These are phyloP conservation scores for Megaptera novaeangliae DNA, from an alignment of 2,113 vertebrate genomes.

Conservation along the genomic window DNA sequence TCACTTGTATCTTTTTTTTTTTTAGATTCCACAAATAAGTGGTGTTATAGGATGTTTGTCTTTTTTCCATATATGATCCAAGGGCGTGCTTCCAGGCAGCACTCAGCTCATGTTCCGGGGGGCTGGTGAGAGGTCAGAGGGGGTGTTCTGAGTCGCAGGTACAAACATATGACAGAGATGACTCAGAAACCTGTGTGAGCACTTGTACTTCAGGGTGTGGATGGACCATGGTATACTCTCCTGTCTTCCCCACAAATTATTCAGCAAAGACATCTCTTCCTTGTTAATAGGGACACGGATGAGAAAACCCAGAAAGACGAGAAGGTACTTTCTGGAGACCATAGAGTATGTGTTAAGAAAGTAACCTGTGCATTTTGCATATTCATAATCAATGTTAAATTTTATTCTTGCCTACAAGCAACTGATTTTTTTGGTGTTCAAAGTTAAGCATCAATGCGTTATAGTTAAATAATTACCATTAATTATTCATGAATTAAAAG, in stretches of 20 bases:
- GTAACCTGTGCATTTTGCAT: background rate
- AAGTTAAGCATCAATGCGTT: background rate
- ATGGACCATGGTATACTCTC: too few relatives aligned
- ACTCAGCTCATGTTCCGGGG: rapidly evolving
- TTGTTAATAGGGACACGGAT: background rate
- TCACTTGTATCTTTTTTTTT: background rate
- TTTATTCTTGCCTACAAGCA: background rate
- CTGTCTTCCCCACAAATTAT: background rate
- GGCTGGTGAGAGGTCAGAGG: background rate
- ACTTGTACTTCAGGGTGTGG: too few relatives aligned
- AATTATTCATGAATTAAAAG: background rate
- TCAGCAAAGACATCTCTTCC: background rate
- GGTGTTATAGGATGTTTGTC: background rate
- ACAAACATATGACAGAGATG: rapidly evolving
- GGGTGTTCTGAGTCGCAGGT: background rate
- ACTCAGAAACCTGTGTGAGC: background rate
- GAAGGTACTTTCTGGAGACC: background rate
- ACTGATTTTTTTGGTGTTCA: background rate
- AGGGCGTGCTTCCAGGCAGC: background rate
- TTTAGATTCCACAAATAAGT: background rate
- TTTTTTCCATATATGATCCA: background rate
- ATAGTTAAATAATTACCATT: too few relatives aligned
- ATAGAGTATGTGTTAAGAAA: background rate
- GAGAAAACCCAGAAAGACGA: background rate
- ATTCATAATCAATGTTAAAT: background rate